A percentile compares a stretch with the other conserved stretches of the same genome.
Conservation (phyloP, 2,888 invertebrate genomes). For the Nycteola revayana region DNA sequence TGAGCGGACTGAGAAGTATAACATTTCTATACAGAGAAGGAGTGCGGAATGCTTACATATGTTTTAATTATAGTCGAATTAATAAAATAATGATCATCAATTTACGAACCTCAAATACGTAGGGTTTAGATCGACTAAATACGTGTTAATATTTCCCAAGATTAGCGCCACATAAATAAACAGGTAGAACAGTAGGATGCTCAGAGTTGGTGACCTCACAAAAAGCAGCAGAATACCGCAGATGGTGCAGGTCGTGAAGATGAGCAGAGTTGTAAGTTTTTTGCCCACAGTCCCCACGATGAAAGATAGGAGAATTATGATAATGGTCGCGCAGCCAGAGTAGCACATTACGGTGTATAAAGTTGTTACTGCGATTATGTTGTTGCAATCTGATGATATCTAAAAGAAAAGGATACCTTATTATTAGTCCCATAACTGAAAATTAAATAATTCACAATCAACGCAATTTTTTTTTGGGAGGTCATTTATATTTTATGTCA, state of each 20-base stretch:
- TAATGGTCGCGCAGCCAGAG: slow-evolving; percentile 44
- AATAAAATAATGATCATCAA: not conserved
- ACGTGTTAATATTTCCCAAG: slow-evolving; percentile 63
- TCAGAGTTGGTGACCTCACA: slow-evolving; percentile 51
- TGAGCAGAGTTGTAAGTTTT: slow-evolving; percentile 46
- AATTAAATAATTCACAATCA: no score
- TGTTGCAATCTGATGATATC: slow-evolving; percentile 48
- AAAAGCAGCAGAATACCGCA: slow-evolving; percentile 52
- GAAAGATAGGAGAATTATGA: slow-evolving; percentile 54
- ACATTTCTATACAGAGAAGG: no score
- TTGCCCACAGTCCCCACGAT: slow-evolving; percentile 55
- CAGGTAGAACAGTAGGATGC: slow-evolving; percentile 56
- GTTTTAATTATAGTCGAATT: not conserved
- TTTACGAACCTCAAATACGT: slow-evolving; percentile 57
- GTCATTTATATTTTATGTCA: no score
- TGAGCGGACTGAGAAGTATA: no score
- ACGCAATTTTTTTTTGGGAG: no score
- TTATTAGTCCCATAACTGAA: no score
- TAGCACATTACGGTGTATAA: slow-evolving; percentile 63
- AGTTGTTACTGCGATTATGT: slow-evolving; percentile 48
- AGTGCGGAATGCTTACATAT: no score
- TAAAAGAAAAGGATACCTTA: slow-evolving; percentile 34
- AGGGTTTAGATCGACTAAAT: slow-evolving; percentile 65
- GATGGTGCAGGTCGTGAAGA: slow-evolving; percentile 43
- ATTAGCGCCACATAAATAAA: slow-evolving; percentile 61